Evolutionary conservation across 2,113 vertebrate species (phyloP), one percentile per base, ranked within the genome.

Genomic region (Tenebrosternarchus preto): DNA sequence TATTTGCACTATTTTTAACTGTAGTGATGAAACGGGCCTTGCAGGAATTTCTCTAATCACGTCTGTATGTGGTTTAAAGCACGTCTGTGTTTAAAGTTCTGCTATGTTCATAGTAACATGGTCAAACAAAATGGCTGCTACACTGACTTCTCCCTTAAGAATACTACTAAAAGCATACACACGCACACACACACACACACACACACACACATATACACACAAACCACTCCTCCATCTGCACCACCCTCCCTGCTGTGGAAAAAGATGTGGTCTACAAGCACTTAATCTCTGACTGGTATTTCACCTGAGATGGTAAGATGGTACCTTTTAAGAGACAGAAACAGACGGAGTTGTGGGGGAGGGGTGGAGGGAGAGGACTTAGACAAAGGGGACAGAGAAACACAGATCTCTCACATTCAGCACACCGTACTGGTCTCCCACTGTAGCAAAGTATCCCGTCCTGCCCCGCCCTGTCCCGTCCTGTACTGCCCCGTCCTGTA

Each of bases 241-340:
- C 68, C 59, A n/a, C 69, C 39, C 22, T 77, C 55, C 78, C 73
- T 77, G 82, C 66, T 72, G 73, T n/a, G 77, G 64, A 29, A 43
- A 73, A 59, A 22, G 59, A 60, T 31, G n/a, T n/a, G 25, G 71
- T 57, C 27, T 53, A 55, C 33, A 60, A 76, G 24, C 9, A 46
- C 31, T 77, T 3, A 31, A 55, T 46, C 20, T 78, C 50, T 73
- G 55, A 67, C 33, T 82, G 76, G 73, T 78, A 64, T 68, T 70
- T 22, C 22, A 75, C 56, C 59, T 73, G 66, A 71, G 61, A 73
- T 25, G 25, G 63, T 33, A 25, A 59, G 66, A 68, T 60, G 60
- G 56, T 69, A n/a, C 64, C 55, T 43, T 57, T 43, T n/a, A 20
- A 33, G 64, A 29, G 12, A 50, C 43, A 50, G 43, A 31, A 33